A percentile compares a stretch with the other conserved stretches of the same genome.
phyloP scores from a whole-genome alignment of 2,888 invertebrate species.

The Augochlorella aurata region DNA sequence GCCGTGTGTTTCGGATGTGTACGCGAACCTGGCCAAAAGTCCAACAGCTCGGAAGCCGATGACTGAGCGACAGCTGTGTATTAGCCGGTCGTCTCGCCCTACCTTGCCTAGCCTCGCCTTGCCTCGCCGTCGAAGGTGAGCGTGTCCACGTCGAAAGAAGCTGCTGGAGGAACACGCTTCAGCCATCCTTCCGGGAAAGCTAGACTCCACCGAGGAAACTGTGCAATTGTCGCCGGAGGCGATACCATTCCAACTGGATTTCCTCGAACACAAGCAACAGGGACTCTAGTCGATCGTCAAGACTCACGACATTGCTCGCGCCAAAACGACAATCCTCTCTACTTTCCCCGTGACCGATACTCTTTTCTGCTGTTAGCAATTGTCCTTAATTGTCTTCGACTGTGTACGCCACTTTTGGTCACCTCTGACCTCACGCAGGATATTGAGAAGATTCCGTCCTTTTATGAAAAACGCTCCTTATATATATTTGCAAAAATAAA shows the following conservation, averaged over 20 bases:
- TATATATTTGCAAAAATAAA: too few species aligned
- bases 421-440: too few species aligned
- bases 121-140: slow-evolving; percentile 37
- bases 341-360: not conserved
- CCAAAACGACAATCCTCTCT: not conserved
- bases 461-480: too few species aligned
- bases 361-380: not conserved
- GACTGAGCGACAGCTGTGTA: slow-evolving; percentile 66
- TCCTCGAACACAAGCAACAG: not conserved
- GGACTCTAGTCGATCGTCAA: not conserved
- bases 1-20: slow-evolving; percentile 61
- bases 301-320: too few species aligned
- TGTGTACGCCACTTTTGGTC: too few species aligned
- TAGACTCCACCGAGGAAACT: not conserved
- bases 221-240: not conserved
- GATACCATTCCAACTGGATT: not conserved
- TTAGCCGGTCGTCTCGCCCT: slow-evolving; percentile 46
- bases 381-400: too few species aligned
- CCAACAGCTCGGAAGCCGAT: slow-evolving; percentile 58
- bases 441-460: too few species aligned
- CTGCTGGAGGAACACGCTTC: not conserved
- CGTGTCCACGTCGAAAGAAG: slow-evolving; percentile 13
- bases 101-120: not conserved
- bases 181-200: slow-evolving; percentile 10
- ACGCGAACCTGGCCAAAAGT: slow-evolving; percentile 53